Conservation (phyloP, 2,797 vertebrate genomes). For the Furcifer pardalis region DNA sequence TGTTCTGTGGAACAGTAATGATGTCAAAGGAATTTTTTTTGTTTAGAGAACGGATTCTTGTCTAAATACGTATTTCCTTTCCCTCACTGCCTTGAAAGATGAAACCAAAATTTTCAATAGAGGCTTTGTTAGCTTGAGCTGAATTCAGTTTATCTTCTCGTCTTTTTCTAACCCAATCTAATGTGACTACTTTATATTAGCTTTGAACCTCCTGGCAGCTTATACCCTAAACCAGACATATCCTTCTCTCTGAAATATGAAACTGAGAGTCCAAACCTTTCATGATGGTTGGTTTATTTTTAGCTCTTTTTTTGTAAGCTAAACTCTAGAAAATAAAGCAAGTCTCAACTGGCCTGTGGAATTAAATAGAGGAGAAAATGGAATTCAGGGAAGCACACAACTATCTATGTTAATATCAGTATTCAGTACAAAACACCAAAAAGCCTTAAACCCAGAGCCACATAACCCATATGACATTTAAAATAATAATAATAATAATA, state of each 20-base stretch:
- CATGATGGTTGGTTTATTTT: constrained; percentile 63
- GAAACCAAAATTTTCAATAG: constrained; percentile 62
- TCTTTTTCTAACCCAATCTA: constrained; percentile 48
- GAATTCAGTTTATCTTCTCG: constrained; percentile 60
- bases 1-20: not conserved
- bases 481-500: constrained; percentile 6
- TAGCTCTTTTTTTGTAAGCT: constrained; percentile 56
- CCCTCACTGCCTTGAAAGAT: constrained; percentile 39
- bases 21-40: constrained; percentile 19
- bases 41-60: not conserved
- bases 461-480: not conserved
- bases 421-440: not conserved
- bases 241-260: constrained; percentile 64
- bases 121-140: constrained; percentile 59
- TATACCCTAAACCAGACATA: constrained; percentile 55
- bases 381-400: constrained; percentile 10
- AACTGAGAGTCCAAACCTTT: constrained; percentile 53
- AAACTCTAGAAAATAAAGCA: constrained; percentile 46
- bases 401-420: constrained; percentile 16
- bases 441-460: constrained; percentile 1
- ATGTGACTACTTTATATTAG: constrained; percentile 61
- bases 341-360: constrained; percentile 33
- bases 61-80: constrained; percentile 44
- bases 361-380: constrained; percentile 28
- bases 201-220: constrained; percentile 63